Conservation (phyloP, 2,888 invertebrate species). For the Lepidochitona cinerea region DNA sequence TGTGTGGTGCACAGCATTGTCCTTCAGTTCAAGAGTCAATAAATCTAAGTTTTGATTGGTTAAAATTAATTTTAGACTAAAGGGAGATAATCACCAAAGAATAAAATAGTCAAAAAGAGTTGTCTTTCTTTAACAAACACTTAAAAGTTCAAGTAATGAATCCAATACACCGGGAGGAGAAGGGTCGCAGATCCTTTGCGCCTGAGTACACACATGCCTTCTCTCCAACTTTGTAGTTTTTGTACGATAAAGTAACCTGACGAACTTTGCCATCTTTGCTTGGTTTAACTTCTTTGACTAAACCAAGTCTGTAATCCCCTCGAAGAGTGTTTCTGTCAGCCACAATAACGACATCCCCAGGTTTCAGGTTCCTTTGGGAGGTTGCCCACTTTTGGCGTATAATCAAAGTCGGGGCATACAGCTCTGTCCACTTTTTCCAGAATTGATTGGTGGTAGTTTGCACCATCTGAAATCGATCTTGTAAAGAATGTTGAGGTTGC, state of each 20-base stretch:
- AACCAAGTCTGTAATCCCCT: background rate
- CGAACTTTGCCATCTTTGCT: background rate
- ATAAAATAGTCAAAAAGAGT: no score
- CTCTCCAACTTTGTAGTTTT: background rate
- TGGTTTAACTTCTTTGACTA: background rate
- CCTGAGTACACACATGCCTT: background rate
- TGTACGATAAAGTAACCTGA: background rate
- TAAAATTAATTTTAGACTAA: no score
- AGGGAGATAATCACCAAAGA: no score
- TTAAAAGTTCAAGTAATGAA: no score
- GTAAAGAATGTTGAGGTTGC: background rate
- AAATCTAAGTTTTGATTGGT: no score
- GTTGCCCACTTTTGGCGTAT: background rate
- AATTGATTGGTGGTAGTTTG: background rate
- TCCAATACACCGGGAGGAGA: no score
- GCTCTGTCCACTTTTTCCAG: background rate
- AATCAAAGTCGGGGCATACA: background rate
- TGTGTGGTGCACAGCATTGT: no score
- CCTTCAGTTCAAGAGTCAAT: no score
- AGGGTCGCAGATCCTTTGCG: no score
- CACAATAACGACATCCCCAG: constrained; percentile 4
- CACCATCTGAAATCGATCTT: background rate
- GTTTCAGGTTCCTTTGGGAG: background rate
- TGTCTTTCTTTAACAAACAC: no score
- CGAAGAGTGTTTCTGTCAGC: constrained; percentile 10